Conservation (phyloP, 1,140 invertebrate genomes). For the Hypothenemus hampei region DNA sequence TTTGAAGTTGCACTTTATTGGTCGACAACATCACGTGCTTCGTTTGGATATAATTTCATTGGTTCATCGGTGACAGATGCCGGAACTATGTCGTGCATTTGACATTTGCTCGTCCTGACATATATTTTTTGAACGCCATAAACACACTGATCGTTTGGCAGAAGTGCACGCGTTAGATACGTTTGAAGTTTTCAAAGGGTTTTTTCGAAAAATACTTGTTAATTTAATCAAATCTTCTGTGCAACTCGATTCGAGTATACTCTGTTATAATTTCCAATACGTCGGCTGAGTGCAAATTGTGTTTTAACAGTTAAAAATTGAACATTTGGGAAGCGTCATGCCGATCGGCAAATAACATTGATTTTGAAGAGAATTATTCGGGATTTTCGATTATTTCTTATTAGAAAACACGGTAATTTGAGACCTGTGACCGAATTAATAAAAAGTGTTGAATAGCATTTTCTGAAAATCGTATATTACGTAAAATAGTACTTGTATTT, state of each 20-base stretch:
- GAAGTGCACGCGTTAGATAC: conserved; percentile 33
- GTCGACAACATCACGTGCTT: background rate
- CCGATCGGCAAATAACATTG: conserved; percentile 8
- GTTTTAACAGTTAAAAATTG: conserved; percentile 7
- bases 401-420: conserved; percentile 3
- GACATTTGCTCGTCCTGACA: conserved; percentile 9
- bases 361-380: background rate
- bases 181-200: conserved; percentile 3
- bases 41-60: background rate
- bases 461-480: conserved; percentile 28
- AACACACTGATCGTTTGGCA: conserved; percentile 32
- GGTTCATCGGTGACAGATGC: background rate
- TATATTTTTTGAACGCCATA: conserved; percentile 36
- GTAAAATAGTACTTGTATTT: conserved; percentile 32
- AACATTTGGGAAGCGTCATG: conserved; percentile 10
- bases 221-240: conserved; percentile 1
- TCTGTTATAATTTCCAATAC: background rate
- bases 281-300: background rate
- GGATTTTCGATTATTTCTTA: background rate
- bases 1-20: background rate
- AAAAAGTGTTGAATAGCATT: background rate
- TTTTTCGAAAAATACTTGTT: conserved; percentile 9
- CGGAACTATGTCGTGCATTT: background rate
- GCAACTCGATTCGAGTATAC: background rate
- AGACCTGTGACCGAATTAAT: background rate